Percentiles rank a stretch among this genome's conserved stretches.
These are phyloP conservation scores for Drosophila affinis DNA, from an alignment of 2,888 invertebrate genomes.

Conservation along the genomic window DNA sequence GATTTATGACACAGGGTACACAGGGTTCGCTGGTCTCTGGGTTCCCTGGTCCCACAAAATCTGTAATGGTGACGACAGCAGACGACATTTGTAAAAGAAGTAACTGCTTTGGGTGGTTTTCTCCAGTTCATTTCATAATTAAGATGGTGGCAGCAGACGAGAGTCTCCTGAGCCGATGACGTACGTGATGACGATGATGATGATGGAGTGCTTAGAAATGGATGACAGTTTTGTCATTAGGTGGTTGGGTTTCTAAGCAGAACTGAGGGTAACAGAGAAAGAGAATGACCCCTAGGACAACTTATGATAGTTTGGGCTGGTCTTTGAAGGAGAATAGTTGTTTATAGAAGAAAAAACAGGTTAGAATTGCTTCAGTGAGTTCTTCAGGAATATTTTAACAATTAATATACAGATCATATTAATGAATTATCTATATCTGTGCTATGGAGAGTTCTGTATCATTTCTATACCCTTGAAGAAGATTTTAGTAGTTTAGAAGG, in stretches of 20 bases:
- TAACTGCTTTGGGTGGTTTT: constrained; percentile 58
- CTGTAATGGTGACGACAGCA: constrained; percentile 68
- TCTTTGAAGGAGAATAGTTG: not conserved
- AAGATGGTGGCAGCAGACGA: constrained; percentile 51
- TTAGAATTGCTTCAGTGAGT: not conserved
- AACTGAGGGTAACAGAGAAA: not conserved
- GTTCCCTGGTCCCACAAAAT: constrained; percentile 38
- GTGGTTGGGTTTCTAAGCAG: not conserved
- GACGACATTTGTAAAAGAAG: constrained; percentile 67
- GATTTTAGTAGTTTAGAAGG: too few species aligned
- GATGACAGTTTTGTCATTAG: constrained; percentile 32
- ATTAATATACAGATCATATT: not conserved
- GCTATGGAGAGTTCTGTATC: too few species aligned
- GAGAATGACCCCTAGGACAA: not conserved
- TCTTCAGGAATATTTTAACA: not conserved
- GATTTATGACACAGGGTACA: constrained; percentile 71
- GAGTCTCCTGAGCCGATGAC: constrained; percentile 6
- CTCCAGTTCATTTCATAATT: constrained; percentile 64
- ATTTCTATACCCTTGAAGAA: too few species aligned
- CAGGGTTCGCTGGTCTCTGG: constrained; percentile 24
- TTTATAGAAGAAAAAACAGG: not conserved
- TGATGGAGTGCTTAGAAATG: constrained; percentile 58
- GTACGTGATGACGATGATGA: constrained; percentile 32
- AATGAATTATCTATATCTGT: not conserved
- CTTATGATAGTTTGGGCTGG: too few species aligned